phyloP scores from a whole-genome alignment of 2,113 vertebrate species.

The Ceuthmochares aereus region DNA sequence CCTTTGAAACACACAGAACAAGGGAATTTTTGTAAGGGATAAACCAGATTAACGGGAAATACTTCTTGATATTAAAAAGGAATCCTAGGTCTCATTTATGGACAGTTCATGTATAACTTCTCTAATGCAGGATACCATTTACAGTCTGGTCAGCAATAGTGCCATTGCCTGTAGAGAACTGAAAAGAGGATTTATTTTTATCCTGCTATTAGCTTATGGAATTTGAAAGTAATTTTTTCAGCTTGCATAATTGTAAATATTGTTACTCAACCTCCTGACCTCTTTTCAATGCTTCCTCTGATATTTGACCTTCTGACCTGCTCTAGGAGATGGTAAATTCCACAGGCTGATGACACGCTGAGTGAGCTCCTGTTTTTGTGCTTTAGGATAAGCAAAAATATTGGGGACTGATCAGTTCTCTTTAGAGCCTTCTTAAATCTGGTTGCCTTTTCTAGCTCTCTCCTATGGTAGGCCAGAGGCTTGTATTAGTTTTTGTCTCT shows the following conservation, averaged over 20 bases:
- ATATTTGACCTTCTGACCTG: slow-evolving; percentile 25
- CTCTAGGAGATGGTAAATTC: slow-evolving; percentile 45
- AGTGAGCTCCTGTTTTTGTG: not conserved
- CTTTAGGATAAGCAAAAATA: not conserved
- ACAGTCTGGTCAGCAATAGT: not conserved
- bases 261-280: not conserved
- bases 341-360: not conserved
- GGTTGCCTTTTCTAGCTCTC: not conserved
- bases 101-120: not conserved
- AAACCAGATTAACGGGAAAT: not conserved
- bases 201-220: slow-evolving; percentile 6
- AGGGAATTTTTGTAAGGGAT: not conserved
- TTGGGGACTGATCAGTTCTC: not conserved
- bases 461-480: not conserved
- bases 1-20: not conserved
- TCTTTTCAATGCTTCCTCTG: slow-evolving; percentile 8
- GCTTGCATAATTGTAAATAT: slow-evolving; percentile 43
- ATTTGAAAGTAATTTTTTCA: slow-evolving; percentile 41
- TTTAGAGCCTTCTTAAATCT: not conserved
- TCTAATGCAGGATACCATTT: not conserved
- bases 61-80: not conserved
- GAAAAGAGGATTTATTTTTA: slow-evolving; percentile 37
- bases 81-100: not conserved
- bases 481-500: not conserved
- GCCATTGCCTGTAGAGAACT: not conserved